Percentiles rank a stretch among this genome's conserved stretches.
phyloP scores from a whole-genome alignment of 2,797 vertebrate genomes.

The Tolypeutes matacus region DNA sequence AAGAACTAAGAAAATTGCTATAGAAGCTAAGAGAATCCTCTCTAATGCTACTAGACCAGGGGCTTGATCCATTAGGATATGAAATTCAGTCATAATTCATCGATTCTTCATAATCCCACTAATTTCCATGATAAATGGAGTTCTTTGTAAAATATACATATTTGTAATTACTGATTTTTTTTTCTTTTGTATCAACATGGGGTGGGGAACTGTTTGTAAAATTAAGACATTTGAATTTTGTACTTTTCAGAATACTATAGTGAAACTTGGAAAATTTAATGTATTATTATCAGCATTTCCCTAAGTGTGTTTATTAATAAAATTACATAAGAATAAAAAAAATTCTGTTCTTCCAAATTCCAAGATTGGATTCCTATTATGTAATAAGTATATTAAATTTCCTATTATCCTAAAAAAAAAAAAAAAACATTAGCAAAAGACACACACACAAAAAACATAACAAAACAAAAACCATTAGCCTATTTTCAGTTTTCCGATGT shows the following conservation, averaged over 20 bases:
- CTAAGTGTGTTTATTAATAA: constrained; percentile 84
- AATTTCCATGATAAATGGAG: too few relatives aligned
- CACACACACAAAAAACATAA: too few relatives aligned
- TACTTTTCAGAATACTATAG: constrained; percentile 78
- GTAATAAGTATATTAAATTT: constrained; percentile 56
- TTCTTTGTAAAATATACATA: too few relatives aligned
- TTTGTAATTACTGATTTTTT: too few relatives aligned
- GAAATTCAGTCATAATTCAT: too few relatives aligned
- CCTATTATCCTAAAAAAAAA: too few relatives aligned
- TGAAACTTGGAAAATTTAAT: constrained; percentile 41
- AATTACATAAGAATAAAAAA: constrained; percentile 77
- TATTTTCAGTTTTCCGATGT: too few relatives aligned
- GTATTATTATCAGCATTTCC: constrained; percentile 80
- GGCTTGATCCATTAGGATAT: constrained; percentile 95
- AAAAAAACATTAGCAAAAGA: too few relatives aligned
- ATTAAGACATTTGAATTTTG: constrained; percentile 76
- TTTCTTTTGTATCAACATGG: too few relatives aligned
- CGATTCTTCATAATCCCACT: too few relatives aligned
- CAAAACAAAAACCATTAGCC: too few relatives aligned
- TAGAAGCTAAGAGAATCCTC: constrained; percentile 96
- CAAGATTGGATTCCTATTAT: constrained; percentile 27
- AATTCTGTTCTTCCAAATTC: constrained; percentile 47
- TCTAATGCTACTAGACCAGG: constrained; percentile 94
- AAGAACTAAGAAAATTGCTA: constrained; percentile 94
- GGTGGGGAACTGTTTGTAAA: too few relatives aligned